phyloP scores from a whole-genome alignment of 2,113 vertebrate species.

The Ceuthmochares aereus region DNA sequence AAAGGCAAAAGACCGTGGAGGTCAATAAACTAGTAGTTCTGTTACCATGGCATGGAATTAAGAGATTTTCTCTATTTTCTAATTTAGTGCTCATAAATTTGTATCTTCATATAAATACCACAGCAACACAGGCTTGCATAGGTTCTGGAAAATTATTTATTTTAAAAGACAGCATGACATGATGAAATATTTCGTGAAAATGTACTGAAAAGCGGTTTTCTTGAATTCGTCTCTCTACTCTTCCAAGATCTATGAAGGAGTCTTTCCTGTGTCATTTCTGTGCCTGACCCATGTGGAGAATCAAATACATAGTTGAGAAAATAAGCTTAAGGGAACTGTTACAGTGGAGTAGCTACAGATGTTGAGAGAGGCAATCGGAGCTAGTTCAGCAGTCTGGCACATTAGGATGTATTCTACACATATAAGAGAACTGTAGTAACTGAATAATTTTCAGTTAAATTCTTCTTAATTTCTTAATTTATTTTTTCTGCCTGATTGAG shows the following conservation, averaged over 20 bases:
- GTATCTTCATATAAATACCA: background rate
- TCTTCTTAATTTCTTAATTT: background rate
- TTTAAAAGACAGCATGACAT: background rate
- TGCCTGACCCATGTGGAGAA: background rate
- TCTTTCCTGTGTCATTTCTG: background rate
- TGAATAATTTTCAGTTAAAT: background rate
- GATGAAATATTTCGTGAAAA: background rate
- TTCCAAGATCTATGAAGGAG: background rate
- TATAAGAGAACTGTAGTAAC: background rate
- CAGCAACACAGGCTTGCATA: background rate
- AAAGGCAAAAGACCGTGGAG: background rate
- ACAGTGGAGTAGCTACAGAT: background rate
- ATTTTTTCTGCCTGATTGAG: background rate
- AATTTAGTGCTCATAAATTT: background rate
- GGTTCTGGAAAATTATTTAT: background rate
- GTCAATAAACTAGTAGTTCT: background rate
- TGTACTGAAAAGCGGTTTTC: background rate
- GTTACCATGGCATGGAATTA: background rate
- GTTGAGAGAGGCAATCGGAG: background rate
- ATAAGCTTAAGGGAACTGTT: background rate
- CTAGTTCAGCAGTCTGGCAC: background rate
- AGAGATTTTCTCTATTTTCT: background rate
- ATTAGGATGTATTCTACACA: background rate
- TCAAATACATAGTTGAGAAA: background rate
- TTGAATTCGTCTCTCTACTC: background rate